Conservation (phyloP, 2,797 vertebrate species). For the Peromyscus melanophrys region DNA sequence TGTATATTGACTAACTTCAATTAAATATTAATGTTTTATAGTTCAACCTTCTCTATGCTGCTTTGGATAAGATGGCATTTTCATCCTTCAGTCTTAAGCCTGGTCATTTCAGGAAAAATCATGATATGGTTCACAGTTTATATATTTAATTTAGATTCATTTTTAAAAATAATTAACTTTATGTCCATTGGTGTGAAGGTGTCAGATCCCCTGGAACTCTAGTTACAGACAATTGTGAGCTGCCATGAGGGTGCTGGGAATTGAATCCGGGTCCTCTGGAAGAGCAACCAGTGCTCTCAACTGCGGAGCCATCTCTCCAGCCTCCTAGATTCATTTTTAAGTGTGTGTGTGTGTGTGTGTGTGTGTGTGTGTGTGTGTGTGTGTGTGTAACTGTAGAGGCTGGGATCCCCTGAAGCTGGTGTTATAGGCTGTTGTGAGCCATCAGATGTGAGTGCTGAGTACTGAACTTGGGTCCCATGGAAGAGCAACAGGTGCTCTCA, state of each 20-base stretch:
- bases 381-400: no score
- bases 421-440: background rate
- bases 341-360: background rate
- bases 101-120: background rate
- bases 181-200: no score
- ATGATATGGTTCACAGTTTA: no score
- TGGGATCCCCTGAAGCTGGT: background rate
- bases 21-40: accelerated
- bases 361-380: background rate
- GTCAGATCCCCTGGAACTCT: no score
- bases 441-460: background rate
- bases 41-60: background rate
- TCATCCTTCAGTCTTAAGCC: background rate
- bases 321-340: background rate
- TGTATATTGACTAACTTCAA: accelerated
- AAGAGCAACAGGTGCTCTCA: background rate
- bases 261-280: no score
- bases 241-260: no score
- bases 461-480: background rate
- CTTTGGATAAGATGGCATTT: background rate
- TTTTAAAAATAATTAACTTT: no score
- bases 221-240: no score
- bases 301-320: background rate
- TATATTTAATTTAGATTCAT: background rate
- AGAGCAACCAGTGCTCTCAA: background rate